Evolutionary conservation across 2,797 vertebrate genomes (phyloP), one percentile per base, ranked within the genome.

Genomic region (Microctenopoma stevenorrisi): DNA sequence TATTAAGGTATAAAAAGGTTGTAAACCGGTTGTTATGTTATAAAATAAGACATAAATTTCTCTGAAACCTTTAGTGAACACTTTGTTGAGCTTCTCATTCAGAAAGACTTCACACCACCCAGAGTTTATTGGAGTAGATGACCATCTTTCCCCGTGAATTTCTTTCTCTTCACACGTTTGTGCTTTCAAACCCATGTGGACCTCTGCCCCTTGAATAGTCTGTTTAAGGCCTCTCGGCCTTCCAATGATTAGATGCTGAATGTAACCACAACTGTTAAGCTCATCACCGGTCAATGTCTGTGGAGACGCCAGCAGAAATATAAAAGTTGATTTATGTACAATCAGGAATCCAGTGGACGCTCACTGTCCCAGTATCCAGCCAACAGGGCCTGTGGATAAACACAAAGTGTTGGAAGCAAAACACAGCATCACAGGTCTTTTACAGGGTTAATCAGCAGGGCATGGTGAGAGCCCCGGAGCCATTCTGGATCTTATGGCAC

Each of bases 221-320:
- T 37, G 16, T 15, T 49, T 53, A 38, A n/a, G 15, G 35, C 15
- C 1, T 2, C 49, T 40, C 51, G 18, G 33, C 35, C 25, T 42
- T 26, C 10, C 7, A 16, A 44, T 55, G 38, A 64, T 64, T 42
- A 25, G 44, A 9, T 67, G 35, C 54, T 9, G 56, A 54, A 68
- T 37, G 55, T n/a, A 63, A 25, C 59, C 30, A 11, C 38, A 42
- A 52, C 53, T 38, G 25, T 18, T 62, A 14, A 14, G 49, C 37
- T 28, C 38, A 54, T 64, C 11, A 42, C 42, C 13, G 25, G 13
- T 16, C 51, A 12, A 5, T 18, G 22, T 26, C 10, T 56, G 38
- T 22, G 26, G 47, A 6, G 47, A 52, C 25, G 49, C 3, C n/a
- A 37, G 30, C 8, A 10, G n/a, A 15, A 63, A 16, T 59, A 30